Percentiles rank a stretch among this genome's conserved stretches.
Conservation (phyloP, 2,888 invertebrate genomes). For the Polymixis flavicincta region DNA sequence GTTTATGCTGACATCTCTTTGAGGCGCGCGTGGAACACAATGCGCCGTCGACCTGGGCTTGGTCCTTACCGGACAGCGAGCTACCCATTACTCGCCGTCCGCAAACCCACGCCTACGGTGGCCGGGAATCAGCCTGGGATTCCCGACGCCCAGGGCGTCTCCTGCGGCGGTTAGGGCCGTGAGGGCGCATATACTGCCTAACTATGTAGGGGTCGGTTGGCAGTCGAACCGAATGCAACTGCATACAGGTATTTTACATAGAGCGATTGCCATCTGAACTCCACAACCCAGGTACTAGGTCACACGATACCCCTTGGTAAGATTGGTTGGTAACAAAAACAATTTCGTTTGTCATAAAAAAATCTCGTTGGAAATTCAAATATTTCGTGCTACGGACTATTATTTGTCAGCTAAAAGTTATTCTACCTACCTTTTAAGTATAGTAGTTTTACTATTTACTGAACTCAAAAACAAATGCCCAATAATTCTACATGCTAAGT, state of each 20-base stretch:
- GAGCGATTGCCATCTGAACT: neutral
- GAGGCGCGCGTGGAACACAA: no score
- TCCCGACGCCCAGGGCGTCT: no score
- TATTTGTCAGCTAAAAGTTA: neutral
- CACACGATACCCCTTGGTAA: neutral
- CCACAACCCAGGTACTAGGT: neutral
- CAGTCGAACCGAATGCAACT: neutral
- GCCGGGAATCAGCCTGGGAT: no score
- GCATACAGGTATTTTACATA: neutral
- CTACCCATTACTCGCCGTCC: no score
- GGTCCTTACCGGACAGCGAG: no score
- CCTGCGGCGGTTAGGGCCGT: no score
- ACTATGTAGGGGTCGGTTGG: no score
- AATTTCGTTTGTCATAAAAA: neutral
- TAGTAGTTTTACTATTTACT: neutral
- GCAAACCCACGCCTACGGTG: no score
- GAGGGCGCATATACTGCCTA: no score
- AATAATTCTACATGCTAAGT: slow-evolving; percentile 22
- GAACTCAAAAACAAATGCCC: neutral
- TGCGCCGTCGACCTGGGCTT: no score
- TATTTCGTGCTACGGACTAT: neutral
- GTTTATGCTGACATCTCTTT: no score
- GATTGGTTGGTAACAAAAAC: neutral
- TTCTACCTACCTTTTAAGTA: neutral
- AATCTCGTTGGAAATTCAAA: neutral